phyloP scores from a whole-genome alignment of 2,113 vertebrate species.

The Serilophus lunatus region DNA sequence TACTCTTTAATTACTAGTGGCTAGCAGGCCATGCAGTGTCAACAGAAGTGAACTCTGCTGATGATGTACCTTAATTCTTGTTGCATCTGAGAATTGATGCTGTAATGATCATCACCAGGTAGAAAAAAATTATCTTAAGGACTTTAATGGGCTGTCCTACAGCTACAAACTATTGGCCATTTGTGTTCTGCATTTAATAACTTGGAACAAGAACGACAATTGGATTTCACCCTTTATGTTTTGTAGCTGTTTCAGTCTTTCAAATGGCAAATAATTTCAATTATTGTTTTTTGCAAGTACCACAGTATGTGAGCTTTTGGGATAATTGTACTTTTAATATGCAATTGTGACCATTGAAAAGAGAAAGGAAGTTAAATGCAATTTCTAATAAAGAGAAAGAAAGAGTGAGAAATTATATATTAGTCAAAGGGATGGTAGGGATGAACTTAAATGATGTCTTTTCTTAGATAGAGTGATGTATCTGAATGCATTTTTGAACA shows the following conservation, averaged over 20 bases:
- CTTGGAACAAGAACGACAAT: neutral
- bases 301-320: neutral
- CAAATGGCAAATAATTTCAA: neutral
- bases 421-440: neutral
- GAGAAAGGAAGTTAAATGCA: neutral
- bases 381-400: neutral
- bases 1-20: neutral
- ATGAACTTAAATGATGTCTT: neutral
- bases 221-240: neutral
- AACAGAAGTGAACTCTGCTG: neutral
- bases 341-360: neutral
- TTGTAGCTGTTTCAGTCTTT: neutral
- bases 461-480: neutral
- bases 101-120: neutral
- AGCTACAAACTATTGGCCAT: neutral
- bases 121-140: neutral
- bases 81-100: neutral
- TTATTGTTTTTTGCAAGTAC: neutral
- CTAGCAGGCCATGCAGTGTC: neutral
- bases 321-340: neutral
- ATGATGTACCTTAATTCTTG: neutral
- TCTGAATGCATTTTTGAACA: neutral
- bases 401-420: neutral
- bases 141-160: neutral
- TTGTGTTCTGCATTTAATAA: neutral